A percentile compares a stretch with the other conserved stretches of the same genome.
Conservation (phyloP, 2,113 vertebrate genomes). For the Colossoma macropomum region DNA sequence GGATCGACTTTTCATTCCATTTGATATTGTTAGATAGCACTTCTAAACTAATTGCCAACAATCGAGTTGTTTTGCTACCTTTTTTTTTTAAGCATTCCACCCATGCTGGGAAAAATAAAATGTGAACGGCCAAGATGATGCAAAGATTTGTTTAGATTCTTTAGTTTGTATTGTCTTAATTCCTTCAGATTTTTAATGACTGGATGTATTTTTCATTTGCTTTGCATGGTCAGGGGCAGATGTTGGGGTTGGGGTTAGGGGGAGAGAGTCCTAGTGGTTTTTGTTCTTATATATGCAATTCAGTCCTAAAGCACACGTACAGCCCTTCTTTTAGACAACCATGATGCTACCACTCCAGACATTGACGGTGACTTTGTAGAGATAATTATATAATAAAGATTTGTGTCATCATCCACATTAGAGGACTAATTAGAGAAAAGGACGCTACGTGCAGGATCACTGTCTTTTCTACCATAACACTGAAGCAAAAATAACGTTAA, state of each 20-base stretch:
- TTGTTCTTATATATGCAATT: slow-evolving; percentile 72
- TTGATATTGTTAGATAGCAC: slow-evolving; percentile 61
- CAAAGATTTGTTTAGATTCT: slow-evolving; percentile 33
- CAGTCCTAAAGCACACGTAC: slow-evolving; percentile 63
- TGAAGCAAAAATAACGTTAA: slow-evolving; percentile 36
- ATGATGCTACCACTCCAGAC: slow-evolving; percentile 50
- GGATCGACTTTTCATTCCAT: slow-evolving; percentile 66
- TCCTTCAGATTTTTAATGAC: slow-evolving; percentile 34
- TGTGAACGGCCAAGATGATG: slow-evolving; percentile 59
- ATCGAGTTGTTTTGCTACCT: slow-evolving; percentile 56
- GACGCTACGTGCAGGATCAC: slow-evolving; percentile 39
- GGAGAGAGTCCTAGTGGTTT: slow-evolving; percentile 32
- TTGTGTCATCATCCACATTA: slow-evolving; percentile 37
- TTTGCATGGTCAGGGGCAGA: slow-evolving; percentile 55
- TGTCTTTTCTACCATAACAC: slow-evolving; percentile 48
- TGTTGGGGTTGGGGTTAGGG: slow-evolving; percentile 18
- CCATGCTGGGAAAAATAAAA: slow-evolving; percentile 57
- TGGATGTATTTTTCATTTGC: slow-evolving; percentile 10
- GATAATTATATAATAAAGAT: slow-evolving; percentile 36
- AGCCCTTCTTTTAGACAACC: slow-evolving; percentile 31
- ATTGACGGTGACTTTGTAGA: slow-evolving; percentile 45
- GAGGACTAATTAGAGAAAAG: slow-evolving; percentile 54
- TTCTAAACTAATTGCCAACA: slow-evolving; percentile 70
- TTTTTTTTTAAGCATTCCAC: slow-evolving; percentile 48
- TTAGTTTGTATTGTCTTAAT: slow-evolving; percentile 49